These are phyloP conservation scores for Pissodes strobi DNA, from an alignment of 1,140 invertebrate genomes.

Conservation along the genomic window DNA sequence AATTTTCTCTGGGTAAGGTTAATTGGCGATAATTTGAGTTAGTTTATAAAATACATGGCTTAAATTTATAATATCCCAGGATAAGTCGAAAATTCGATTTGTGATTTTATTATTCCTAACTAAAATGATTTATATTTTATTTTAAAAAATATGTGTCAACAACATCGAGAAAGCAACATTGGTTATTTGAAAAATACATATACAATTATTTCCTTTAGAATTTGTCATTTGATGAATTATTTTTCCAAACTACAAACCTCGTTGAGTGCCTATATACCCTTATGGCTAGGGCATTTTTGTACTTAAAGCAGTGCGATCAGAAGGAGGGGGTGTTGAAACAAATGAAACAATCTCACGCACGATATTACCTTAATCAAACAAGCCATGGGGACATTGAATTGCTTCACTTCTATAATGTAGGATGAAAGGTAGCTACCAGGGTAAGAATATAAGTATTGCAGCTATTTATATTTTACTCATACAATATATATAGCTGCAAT, in stretches of 20 bases:
- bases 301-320: slow-evolving; percentile 7
- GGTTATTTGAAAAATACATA: not conserved
- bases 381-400: slow-evolving; percentile 36
- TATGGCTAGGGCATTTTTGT: slow-evolving; percentile 10
- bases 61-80: too few relatives aligned
- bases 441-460: too few relatives aligned
- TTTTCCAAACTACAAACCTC: not conserved
- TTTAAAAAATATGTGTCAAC: not conserved
- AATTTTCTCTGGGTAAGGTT: too few relatives aligned
- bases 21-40: too few relatives aligned
- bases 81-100: too few relatives aligned
- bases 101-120: too few relatives aligned
- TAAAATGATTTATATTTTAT: too few relatives aligned
- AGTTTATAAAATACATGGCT: too few relatives aligned
- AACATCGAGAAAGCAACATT: not conserved
- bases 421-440: slow-evolving; percentile 11
- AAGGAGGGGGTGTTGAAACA: slow-evolving; percentile 36
- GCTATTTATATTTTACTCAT: too few relatives aligned
- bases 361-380: slow-evolving; percentile 54
- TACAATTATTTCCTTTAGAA: slow-evolving; percentile 2
- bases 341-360: slow-evolving; percentile 53
- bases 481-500: too few relatives aligned
- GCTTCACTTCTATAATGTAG: slow-evolving; percentile 21
- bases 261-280: not conserved
- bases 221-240: too few relatives aligned